A percentile compares a stretch with the other conserved stretches of the same genome.
phyloP scores from a whole-genome alignment of 2,888 invertebrate genomes.

The Ernsta delagoae region DNA sequence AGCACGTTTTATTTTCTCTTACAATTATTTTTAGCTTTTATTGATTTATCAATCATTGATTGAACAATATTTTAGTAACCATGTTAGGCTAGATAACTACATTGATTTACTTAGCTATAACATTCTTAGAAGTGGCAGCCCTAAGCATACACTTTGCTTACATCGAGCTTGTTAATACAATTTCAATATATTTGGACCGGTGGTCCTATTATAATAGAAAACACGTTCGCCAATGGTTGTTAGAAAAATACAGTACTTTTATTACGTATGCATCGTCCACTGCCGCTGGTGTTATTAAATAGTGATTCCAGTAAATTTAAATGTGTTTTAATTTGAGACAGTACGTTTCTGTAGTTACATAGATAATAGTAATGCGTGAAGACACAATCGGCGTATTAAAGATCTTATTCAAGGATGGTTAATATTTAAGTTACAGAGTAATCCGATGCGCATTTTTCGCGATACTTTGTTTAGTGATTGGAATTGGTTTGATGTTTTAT shows the following conservation, averaged over 20 bases:
- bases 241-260: conserved; percentile 37
- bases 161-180: conserved; percentile 7
- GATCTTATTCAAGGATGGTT: not conserved
- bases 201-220: conserved; percentile 37
- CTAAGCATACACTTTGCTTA: not conserved
- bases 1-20: too few species aligned
- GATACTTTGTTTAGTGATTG: too few species aligned
- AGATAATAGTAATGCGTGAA: not conserved
- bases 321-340: conserved; percentile 38
- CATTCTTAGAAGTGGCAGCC: conserved; percentile 2
- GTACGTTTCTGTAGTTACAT: conserved; percentile 24
- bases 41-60: too few species aligned
- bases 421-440: not conserved
- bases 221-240: conserved; percentile 35
- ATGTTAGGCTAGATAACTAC: not conserved
- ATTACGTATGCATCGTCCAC: conserved; percentile 32
- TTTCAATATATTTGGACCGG: conserved; percentile 26
- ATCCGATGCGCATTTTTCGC: too few species aligned
- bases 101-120: not conserved
- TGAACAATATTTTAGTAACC: too few species aligned
- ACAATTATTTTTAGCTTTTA: too few species aligned
- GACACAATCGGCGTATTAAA: not conserved
- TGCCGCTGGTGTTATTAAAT: conserved; percentile 42
- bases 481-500: too few species aligned
- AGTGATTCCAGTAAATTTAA: conserved; percentile 43